phyloP scores from a whole-genome alignment of 2,113 vertebrate species.

The Pionites leucogaster region DNA sequence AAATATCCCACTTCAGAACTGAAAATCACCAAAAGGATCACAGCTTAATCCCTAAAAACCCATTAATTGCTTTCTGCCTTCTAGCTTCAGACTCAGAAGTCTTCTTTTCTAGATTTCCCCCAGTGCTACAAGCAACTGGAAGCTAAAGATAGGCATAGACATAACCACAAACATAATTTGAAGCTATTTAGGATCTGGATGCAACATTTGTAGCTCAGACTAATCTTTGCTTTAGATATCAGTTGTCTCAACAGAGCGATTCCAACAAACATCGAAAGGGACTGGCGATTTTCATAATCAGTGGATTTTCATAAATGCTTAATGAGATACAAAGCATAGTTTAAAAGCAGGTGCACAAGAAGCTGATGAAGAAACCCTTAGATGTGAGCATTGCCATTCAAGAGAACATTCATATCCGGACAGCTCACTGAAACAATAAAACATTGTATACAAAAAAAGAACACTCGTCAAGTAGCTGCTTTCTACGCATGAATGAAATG shows the following conservation, averaged over 20 bases:
- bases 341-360: neutral
- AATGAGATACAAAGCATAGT: neutral
- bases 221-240: neutral
- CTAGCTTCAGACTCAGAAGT: neutral
- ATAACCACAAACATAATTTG: neutral
- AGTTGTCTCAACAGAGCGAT: neutral
- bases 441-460: neutral
- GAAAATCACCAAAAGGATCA: neutral
- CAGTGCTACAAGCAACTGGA: neutral
- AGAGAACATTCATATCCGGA: neutral
- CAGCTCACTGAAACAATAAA: slow-evolving; percentile 28
- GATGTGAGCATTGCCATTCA: neutral
- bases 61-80: neutral
- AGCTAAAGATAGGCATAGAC: neutral
- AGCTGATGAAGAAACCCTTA: neutral
- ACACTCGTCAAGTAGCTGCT: neutral
- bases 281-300: neutral
- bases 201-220: neutral
- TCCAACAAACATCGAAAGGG: neutral
- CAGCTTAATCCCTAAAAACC: neutral
- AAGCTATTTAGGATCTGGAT: neutral
- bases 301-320: neutral
- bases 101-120: neutral
- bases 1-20: neutral
- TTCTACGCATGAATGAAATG: neutral